Conservation (phyloP, 1,140 invertebrate genomes). For the Drosophila trapezifrons region DNA sequence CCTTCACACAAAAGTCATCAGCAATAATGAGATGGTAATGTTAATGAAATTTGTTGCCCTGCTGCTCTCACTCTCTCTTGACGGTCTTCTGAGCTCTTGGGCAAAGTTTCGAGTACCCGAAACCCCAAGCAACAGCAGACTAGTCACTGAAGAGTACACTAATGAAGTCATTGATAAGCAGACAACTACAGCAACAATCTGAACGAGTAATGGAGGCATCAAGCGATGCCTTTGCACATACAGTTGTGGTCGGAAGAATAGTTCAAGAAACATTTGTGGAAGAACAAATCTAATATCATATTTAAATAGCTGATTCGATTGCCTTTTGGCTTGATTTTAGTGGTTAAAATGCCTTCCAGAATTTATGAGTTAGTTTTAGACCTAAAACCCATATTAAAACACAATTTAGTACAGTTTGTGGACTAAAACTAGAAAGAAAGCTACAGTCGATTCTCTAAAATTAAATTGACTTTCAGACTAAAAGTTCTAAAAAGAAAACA, state of each 20-base stretch:
- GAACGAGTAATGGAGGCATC: constrained; percentile 32
- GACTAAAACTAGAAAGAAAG: too few species aligned
- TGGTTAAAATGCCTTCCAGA: too few species aligned
- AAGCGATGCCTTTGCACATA: constrained; percentile 6
- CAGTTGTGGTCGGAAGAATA: background rate
- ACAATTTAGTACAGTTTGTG: too few species aligned
- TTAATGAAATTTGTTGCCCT: constrained; percentile 76
- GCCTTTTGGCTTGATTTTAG: too few species aligned
- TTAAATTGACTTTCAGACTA: too few species aligned
- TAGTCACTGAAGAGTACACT: constrained; percentile 59
- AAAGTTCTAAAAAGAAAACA: too few species aligned
- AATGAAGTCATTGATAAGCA: constrained; percentile 81
- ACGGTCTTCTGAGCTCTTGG: constrained; percentile 10
- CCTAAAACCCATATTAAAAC: too few species aligned
- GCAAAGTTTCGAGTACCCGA: constrained; percentile 48
- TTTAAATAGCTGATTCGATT: background rate
- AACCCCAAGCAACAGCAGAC: constrained; percentile 24
- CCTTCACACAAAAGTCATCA: constrained; percentile 59
- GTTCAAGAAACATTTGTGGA: background rate
- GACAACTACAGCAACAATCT: constrained; percentile 39
- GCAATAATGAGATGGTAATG: constrained; percentile 79
- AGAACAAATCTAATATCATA: background rate
- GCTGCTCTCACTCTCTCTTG: constrained; percentile 8
- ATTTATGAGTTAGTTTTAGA: too few species aligned
- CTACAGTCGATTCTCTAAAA: too few species aligned